These are phyloP conservation scores for Mus spicilegus DNA, from an alignment of 2,113 vertebrate species.

Conservation along the genomic window DNA sequence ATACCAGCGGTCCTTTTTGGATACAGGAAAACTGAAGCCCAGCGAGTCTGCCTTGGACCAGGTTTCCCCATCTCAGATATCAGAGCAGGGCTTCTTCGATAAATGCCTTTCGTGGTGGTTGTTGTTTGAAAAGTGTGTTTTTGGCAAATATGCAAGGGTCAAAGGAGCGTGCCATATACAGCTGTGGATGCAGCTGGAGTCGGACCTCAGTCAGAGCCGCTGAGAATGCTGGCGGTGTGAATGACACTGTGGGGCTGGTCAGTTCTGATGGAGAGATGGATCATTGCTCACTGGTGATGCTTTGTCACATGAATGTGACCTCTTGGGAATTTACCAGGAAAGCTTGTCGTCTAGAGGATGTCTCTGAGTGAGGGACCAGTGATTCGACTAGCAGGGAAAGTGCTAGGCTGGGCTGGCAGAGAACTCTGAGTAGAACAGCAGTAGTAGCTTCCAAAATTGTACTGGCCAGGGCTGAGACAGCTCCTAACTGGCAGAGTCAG, in stretches of 20 bases:
- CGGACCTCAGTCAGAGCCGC: no score
- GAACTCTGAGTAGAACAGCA: not conserved
- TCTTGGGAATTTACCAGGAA: not conserved
- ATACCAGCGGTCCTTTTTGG: not conserved
- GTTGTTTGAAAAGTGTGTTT: not conserved
- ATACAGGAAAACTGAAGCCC: not conserved
- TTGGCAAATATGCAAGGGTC: not conserved
- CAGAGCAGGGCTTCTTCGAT: not conserved
- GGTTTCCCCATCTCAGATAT: not conserved
- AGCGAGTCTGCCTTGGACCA: not conserved
- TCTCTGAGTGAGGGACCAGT: not conserved
- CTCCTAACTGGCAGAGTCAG: not conserved
- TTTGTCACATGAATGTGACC: no score
- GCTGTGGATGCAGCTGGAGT: not conserved
- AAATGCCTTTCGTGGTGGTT: not conserved
- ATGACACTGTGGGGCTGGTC: fast-evolving
- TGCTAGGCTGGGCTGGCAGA: no score
- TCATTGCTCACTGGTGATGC: fast-evolving
- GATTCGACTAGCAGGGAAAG: not conserved
- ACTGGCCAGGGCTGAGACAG: not conserved
- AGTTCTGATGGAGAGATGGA: no score
- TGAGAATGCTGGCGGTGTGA: no score
- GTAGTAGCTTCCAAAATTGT: not conserved
- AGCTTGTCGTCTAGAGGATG: not conserved
- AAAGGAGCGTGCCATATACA: not conserved